Base-by-base conservation (phyloP, 2,797 vertebrate species). In the Sparus aurata region DNA sequence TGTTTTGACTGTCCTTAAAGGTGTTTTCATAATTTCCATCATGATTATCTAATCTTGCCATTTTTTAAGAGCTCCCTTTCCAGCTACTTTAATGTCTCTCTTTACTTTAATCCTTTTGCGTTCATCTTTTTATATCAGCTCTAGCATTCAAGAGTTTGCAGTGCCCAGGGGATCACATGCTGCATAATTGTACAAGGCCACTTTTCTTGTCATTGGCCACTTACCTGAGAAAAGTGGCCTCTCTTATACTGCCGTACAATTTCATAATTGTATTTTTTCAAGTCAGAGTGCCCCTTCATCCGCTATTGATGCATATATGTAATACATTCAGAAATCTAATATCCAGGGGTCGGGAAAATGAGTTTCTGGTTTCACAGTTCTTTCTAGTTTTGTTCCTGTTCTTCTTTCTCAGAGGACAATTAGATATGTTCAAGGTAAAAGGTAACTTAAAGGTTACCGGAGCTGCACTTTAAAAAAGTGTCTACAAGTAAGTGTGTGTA, bases 161-260 rank as follows among this genome's bases (percentile, higher is more conserved):
- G 17, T 15, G 38, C 38, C 38, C 38, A 38, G 38, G 22, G 27
- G 23, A 74, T 49, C 38, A 45, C n/a, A 74, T 55, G 52, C 46
- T 68, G 27, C 0, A 15, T 76, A 62, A 85, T 70, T 73, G 17
- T 62, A 11, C n/a, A 5, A 57, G 22, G 16, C 15, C 16, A 73
- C 30, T 70, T 76, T 83, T 68, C 47, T 81, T 45, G 71, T 18
- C 11, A 68, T 69, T 67, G n/a, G 34, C 70, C 25, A 46, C 59
- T 80, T 80, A 63, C 38, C 8, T 25, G 53, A 47, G 45, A 74
- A 75, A 80, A 69, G 53, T 69, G 23, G 53, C 54, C 69, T 49
- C 46, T 73, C 53, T 62, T 16, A 47, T 18, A 45, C 30, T 55
- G 12, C 25, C 25, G 4, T 45, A 43, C 15, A 27, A 13, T 34